Percentiles rank a stretch among this genome's conserved stretches.
phyloP scores from a whole-genome alignment of 2,888 invertebrate genomes.

The Punctoribates punctum region DNA sequence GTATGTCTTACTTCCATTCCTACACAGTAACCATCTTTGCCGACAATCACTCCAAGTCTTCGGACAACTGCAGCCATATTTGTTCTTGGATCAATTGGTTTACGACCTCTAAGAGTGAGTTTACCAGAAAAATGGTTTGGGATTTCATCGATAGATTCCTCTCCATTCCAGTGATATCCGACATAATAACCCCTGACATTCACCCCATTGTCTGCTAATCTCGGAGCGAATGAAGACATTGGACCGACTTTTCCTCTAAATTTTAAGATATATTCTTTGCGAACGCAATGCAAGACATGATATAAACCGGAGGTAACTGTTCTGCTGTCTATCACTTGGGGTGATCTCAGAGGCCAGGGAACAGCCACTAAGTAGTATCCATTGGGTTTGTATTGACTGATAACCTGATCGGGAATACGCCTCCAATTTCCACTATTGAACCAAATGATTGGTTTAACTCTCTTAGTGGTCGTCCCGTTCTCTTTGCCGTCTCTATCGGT shows the following conservation, averaged over 20 bases:
- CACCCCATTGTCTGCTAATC: not conserved
- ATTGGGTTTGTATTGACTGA: not conserved
- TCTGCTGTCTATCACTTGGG: not conserved
- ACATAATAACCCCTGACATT: constrained; percentile 19
- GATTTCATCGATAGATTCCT: constrained; percentile 17
- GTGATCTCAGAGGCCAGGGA: not conserved
- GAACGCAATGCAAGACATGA: constrained; percentile 33
- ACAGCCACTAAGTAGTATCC: constrained; percentile 11
- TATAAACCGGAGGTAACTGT: not conserved
- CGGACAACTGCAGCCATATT: not conserved
- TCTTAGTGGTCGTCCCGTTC: not conserved
- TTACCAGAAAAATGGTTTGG: constrained; percentile 5
- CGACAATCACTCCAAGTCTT: constrained; percentile 18
- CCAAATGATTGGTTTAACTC: constrained; percentile 17
- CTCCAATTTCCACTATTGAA: constrained; percentile 10
- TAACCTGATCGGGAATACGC: not conserved
- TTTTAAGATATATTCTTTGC: not conserved
- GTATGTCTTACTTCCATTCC: constrained; percentile 21
- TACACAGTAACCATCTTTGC: constrained; percentile 11
- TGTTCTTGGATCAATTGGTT: not conserved
- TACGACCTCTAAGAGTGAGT: not conserved
- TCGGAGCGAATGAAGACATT: constrained; percentile 24
- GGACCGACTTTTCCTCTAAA: constrained; percentile 24
- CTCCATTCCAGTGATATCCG: constrained; percentile 30
- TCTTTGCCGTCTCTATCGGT: not conserved